Evolutionary conservation across 2,797 vertebrate species (phyloP).

Genomic region (Danio albolineatus): DNA sequence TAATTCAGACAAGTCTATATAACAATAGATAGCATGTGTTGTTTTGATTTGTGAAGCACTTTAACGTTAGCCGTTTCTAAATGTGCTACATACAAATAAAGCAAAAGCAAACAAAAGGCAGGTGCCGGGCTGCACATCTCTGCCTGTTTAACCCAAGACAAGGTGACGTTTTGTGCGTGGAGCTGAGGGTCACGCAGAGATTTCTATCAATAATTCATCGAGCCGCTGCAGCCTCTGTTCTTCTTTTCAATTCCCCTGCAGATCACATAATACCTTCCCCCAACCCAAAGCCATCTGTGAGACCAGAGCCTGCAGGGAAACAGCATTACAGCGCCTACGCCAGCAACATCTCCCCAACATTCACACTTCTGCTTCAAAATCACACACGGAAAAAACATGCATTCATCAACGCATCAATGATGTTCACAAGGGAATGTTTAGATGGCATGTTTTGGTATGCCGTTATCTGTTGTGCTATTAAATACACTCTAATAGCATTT

Average conservation of each 20-base stretch:
- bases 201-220: slow-evolving; percentile 86
- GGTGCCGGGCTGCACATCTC: slow-evolving; percentile 63
- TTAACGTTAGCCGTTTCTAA: no score
- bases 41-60: no score
- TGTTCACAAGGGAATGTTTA: no score
- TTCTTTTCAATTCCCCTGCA: slow-evolving; percentile 77
- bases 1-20: no score
- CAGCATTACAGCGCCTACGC: slow-evolving; percentile 30
- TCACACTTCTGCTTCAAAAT: not conserved
- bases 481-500: no score
- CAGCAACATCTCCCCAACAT: slow-evolving; percentile 7
- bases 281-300: slow-evolving; percentile 62
- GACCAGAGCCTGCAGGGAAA: slow-evolving; percentile 45
- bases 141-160: slow-evolving; percentile 80
- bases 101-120: slow-evolving; percentile 50
- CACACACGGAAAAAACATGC: not conserved
- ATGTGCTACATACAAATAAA: no score
- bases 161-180: slow-evolving; percentile 70
- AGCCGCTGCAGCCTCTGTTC: slow-evolving; percentile 81
- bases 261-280: slow-evolving; percentile 81
- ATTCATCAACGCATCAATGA: no score
- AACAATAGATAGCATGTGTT: no score
- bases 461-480: no score
- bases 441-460: no score
- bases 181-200: slow-evolving; percentile 77